Evolutionary conservation across 2,888 invertebrate genomes (phyloP).

Genomic region (Drosophila robusta): DNA sequence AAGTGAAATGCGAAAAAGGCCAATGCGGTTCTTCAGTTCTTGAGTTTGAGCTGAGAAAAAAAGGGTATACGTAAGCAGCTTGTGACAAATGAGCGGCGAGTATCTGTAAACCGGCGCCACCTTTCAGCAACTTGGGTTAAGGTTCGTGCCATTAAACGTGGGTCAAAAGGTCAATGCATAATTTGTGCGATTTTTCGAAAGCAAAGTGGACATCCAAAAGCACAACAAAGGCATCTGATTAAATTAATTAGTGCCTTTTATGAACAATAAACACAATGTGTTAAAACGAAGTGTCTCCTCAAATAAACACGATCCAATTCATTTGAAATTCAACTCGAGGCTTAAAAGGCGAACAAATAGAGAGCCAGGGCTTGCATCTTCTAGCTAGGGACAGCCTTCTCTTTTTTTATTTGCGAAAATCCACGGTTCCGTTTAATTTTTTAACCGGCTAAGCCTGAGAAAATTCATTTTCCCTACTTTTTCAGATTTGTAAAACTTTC

Average conservation of each 20-base stretch:
- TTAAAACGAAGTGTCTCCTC: background rate
- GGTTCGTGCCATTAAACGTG: conserved; percentile 13
- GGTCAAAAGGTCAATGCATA: conserved; percentile 48
- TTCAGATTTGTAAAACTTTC: too few species aligned
- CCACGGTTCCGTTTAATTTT: too few species aligned
- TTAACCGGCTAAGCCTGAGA: too few species aligned
- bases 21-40: conserved; percentile 30
- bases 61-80: conserved; percentile 56
- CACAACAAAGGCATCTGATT: conserved; percentile 14
- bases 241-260: conserved; percentile 26
- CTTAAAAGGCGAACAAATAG: background rate
- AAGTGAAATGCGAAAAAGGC: conserved; percentile 11
- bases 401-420: too few species aligned
- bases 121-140: background rate
- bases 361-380: too few species aligned
- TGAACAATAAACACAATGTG: conserved; percentile 3
- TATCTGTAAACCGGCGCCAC: background rate
- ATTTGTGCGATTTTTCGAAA: conserved; percentile 22
- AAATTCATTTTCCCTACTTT: too few species aligned
- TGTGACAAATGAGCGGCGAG: conserved; percentile 47
- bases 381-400: too few species aligned
- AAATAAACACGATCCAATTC: conserved; percentile 9
- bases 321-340: background rate
- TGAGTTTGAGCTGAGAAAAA: background rate
- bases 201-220: conserved; percentile 1